phyloP scores from a whole-genome alignment of 1,140 invertebrate species.

The Phortica variegata region DNA sequence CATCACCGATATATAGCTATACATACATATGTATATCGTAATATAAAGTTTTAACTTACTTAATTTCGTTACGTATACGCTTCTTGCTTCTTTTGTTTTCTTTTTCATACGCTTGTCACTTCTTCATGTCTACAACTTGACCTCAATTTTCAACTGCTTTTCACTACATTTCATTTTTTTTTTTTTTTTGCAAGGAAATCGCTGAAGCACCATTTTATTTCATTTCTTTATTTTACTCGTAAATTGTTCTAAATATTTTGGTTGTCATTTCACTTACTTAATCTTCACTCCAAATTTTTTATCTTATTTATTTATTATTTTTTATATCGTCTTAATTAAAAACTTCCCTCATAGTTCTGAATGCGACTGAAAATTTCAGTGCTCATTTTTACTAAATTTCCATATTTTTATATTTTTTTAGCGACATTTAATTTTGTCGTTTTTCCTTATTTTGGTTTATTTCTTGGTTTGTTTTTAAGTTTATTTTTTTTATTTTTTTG shows the following conservation, averaged over 20 bases:
- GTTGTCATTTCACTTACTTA: conserved; percentile 4
- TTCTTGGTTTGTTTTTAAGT: neutral
- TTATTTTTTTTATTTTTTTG: neutral
- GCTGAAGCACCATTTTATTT: conserved; percentile 41
- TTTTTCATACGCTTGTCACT: too few relatives aligned
- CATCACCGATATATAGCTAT: too few relatives aligned
- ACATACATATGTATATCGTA: too few relatives aligned
- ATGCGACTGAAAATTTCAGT: too few relatives aligned
- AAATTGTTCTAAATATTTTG: conserved; percentile 13
- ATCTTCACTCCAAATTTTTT: conserved; percentile 2
- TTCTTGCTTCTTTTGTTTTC: too few relatives aligned
- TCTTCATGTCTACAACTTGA: too few relatives aligned
- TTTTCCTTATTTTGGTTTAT: too few relatives aligned
- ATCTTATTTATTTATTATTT: conserved; percentile 1
- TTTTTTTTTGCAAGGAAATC: conserved; percentile 20
- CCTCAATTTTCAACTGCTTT: too few relatives aligned
- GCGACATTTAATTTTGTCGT: neutral
- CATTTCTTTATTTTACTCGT: conserved; percentile 9
- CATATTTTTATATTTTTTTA: conserved; percentile 3
- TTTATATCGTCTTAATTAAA: neutral
- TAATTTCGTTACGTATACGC: too few relatives aligned
- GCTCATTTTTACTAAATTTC: neutral
- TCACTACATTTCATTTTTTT: conserved; percentile 5
- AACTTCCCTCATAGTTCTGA: too few relatives aligned
- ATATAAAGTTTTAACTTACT: too few relatives aligned